phyloP scores from a whole-genome alignment of 2,797 vertebrate genomes.

The Falco concolor region DNA sequence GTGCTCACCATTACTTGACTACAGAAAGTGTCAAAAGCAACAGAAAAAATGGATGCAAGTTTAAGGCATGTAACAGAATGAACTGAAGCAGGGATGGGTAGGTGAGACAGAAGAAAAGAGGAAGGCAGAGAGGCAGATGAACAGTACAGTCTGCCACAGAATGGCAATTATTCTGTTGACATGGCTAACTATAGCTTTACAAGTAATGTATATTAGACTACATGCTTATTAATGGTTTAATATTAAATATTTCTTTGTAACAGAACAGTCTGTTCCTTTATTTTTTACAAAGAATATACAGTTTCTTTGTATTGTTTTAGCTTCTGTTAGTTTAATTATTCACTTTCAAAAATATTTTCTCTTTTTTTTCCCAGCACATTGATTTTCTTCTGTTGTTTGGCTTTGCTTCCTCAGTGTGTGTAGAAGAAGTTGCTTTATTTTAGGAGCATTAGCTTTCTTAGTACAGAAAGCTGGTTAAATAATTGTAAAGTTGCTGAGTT shows the following conservation, averaged over 20 bases:
- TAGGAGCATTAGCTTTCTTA: background rate
- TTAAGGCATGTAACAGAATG: background rate
- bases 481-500: background rate
- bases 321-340: background rate
- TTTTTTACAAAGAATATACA: background rate
- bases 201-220: background rate
- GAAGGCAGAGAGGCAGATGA: background rate
- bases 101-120: background rate
- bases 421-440: background rate
- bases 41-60: background rate
- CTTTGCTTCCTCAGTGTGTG: background rate
- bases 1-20: conserved; percentile 46
- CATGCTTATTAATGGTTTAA: background rate
- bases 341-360: background rate
- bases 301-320: background rate
- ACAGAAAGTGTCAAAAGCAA: conserved; percentile 34
- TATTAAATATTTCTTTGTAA: background rate
- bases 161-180: background rate
- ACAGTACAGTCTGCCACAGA: background rate
- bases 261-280: background rate
- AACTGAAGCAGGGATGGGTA: background rate
- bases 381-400: background rate
- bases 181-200: background rate
- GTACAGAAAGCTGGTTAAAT: background rate
- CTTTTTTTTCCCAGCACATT: background rate